These are phyloP conservation scores for Sitta carolinensis DNA, from an alignment of 2,797 vertebrate species.

Conservation along the genomic window DNA sequence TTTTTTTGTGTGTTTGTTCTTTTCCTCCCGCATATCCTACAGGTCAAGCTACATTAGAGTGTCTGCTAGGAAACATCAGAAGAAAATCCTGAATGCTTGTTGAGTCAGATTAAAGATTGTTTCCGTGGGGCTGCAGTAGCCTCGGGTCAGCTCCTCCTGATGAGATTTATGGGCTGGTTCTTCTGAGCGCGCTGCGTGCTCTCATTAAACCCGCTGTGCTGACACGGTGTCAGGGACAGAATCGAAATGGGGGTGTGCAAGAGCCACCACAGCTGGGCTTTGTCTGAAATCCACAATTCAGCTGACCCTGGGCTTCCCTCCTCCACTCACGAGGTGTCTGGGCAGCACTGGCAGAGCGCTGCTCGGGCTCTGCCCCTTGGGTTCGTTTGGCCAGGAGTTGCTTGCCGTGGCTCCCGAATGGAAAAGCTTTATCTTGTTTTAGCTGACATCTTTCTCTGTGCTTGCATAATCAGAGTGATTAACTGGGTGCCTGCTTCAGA, in stretches of 20 bases:
- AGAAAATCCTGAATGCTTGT: not conserved
- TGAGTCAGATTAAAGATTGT: conserved; percentile 12
- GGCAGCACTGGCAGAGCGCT: fast-evolving
- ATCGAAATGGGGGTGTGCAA: not conserved
- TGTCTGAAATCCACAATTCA: not conserved
- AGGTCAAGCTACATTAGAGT: not conserved
- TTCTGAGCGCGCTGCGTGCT: not conserved
- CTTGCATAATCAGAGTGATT: not conserved
- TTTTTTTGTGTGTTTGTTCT: not conserved
- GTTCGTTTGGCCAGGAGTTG: not conserved
- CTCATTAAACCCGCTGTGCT: conserved; percentile 6
- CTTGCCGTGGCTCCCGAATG: not conserved
- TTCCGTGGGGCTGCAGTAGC: not conserved
- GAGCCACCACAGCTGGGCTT: not conserved
- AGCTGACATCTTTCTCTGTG: not conserved
- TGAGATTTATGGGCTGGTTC: not conserved
- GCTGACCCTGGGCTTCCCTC: not conserved
- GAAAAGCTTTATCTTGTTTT: not conserved
- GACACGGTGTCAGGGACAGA: not conserved
- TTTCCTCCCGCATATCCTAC: not conserved
- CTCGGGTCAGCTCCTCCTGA: not conserved
- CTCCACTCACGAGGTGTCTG: not conserved
- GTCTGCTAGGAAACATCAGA: not conserved
- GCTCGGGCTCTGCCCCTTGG: not conserved
- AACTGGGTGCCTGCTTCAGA: not conserved